These are phyloP conservation scores for Eristalinus sepulchralis DNA, from an alignment of 2,888 invertebrate genomes.

Conservation along the genomic window DNA sequence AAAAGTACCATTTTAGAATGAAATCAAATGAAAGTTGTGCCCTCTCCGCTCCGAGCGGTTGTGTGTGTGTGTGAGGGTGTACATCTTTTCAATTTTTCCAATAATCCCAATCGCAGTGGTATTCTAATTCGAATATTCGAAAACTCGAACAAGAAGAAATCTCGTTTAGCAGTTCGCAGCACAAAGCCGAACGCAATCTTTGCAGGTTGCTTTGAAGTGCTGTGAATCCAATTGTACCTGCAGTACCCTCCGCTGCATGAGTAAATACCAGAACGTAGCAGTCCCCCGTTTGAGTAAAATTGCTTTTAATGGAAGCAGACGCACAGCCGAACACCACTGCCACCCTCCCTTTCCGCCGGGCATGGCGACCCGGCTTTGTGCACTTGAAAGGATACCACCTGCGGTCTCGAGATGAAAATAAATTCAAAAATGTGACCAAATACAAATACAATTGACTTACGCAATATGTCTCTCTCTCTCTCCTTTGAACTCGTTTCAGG, in stretches of 20 bases:
- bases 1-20: background rate
- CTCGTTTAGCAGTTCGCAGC: background rate
- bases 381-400: slow-evolving; percentile 10
- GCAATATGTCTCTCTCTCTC: background rate
- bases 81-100: background rate
- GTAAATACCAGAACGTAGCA: background rate
- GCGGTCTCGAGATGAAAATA: background rate
- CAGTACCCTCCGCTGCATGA: background rate
- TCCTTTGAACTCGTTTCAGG: background rate
- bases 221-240: background rate
- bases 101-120: background rate
- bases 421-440: background rate
- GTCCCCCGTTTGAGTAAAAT: background rate
- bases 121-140: background rate
- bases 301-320: background rate
- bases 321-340: background rate
- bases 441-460: background rate
- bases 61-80: background rate
- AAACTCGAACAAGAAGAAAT: background rate
- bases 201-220: background rate
- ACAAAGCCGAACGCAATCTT: background rate
- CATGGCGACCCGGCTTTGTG: background rate
- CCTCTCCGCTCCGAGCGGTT: background rate
- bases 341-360: background rate
- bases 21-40: background rate